Evolutionary conservation across 2,888 invertebrate genomes (phyloP).

Genomic region (Ormyrus thymus): DNA sequence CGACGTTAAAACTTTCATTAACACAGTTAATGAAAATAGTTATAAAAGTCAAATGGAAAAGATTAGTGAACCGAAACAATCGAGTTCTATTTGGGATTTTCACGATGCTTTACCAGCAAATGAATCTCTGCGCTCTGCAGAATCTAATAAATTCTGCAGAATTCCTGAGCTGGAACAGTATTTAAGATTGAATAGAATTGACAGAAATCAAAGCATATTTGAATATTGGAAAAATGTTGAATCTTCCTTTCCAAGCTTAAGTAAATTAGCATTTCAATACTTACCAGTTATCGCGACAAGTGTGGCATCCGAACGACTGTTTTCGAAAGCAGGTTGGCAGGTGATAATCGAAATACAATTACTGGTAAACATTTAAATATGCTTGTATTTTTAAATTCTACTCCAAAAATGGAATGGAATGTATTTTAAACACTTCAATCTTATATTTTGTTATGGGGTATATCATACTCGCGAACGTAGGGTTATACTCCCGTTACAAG

Average conservation of each 20-base stretch:
- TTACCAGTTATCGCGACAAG: not conserved
- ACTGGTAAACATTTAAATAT: not conserved
- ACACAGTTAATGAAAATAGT: too few relatives aligned
- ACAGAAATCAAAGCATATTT: too few relatives aligned
- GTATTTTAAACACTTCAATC: too few relatives aligned
- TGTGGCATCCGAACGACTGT: not conserved
- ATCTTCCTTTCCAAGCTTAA: not conserved
- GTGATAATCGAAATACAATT: too few relatives aligned
- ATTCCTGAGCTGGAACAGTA: not conserved
- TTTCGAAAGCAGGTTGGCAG: not conserved
- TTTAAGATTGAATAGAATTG: not conserved
- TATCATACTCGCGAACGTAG: too few relatives aligned
- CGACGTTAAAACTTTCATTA: too few relatives aligned
- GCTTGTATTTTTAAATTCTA: not conserved
- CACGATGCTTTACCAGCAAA: not conserved
- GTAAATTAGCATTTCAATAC: not conserved
- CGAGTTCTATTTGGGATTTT: not conserved
- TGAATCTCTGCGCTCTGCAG: not conserved
- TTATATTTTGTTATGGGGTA: too few relatives aligned
- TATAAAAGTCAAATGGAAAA: accelerated
- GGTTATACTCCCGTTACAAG: too few relatives aligned
- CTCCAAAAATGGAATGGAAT: not conserved
- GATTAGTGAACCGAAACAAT: not conserved
- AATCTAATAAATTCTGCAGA: not conserved
- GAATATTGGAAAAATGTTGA: not conserved